Percentiles rank a stretch among this genome's conserved stretches.
Evolutionary conservation across 2,888 invertebrate genomes (phyloP).

Genomic region (Nemoura dubitans): DNA sequence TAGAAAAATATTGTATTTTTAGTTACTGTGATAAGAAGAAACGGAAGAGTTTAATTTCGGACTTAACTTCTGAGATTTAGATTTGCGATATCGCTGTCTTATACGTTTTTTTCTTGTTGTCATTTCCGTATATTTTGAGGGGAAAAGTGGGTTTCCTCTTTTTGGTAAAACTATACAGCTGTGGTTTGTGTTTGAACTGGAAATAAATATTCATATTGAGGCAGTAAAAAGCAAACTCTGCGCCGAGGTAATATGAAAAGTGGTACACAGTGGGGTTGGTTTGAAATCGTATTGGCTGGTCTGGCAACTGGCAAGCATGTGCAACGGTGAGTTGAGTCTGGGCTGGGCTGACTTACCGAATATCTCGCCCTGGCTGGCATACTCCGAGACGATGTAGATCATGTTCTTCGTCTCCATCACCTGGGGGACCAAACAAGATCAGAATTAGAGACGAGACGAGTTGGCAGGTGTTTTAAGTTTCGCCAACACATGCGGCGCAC

Average conservation of each 20-base stretch:
- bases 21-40: neutral
- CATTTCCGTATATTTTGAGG: neutral
- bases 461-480: neutral
- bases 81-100: neutral
- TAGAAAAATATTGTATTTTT: constrained; percentile 2
- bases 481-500: neutral
- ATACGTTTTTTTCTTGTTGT: neutral
- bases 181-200: too few species aligned
- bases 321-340: too few species aligned
- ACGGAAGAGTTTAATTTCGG: neutral
- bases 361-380: constrained; percentile 97
- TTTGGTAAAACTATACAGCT: neutral
- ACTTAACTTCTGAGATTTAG: neutral
- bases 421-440: constrained; percentile 64
- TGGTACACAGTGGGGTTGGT: neutral
- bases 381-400: constrained; percentile 98
- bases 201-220: neutral
- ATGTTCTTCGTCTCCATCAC: constrained; percentile 99
- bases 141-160: neutral
- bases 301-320: neutral
- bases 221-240: neutral
- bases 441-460: constrained; percentile 34
- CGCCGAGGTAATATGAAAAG: neutral
- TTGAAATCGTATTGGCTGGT: neutral
- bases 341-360: constrained; percentile 77